Conservation (phyloP, 2,797 vertebrate genomes). For the Tarsius wallacei region DNA sequence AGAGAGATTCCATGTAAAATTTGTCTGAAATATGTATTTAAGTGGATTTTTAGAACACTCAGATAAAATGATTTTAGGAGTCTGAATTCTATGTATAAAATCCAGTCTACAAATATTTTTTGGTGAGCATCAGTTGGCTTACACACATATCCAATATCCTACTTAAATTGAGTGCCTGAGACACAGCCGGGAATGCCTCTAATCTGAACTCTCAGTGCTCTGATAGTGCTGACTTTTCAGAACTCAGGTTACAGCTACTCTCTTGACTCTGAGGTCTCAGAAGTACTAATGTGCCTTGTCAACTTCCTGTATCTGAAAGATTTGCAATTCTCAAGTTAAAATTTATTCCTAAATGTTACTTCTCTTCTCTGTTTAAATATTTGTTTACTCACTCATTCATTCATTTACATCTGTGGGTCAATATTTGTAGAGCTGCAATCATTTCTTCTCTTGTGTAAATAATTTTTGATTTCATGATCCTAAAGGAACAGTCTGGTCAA, state of each 20-base stretch:
- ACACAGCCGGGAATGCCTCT: not conserved
- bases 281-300: fast-evolving
- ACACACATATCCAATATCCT: not conserved
- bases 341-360: not conserved
- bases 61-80: not conserved
- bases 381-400: not conserved
- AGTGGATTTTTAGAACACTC: not conserved
- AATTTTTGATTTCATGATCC: not conserved
- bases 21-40: not conserved
- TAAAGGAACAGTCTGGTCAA: fast-evolving
- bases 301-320: not conserved
- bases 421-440: not conserved
- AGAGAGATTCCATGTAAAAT: not conserved
- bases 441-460: not conserved
- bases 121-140: not conserved
- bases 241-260: fast-evolving
- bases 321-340: not conserved
- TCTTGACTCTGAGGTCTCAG: not conserved
- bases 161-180: not conserved
- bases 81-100: not conserved
- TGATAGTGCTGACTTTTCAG: not conserved
- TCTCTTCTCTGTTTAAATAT: not conserved
- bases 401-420: not conserved
- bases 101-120: not conserved
- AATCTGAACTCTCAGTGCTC: fast-evolving